phyloP scores from a whole-genome alignment of 2,888 invertebrate genomes.

The Drosophila meridiana region DNA sequence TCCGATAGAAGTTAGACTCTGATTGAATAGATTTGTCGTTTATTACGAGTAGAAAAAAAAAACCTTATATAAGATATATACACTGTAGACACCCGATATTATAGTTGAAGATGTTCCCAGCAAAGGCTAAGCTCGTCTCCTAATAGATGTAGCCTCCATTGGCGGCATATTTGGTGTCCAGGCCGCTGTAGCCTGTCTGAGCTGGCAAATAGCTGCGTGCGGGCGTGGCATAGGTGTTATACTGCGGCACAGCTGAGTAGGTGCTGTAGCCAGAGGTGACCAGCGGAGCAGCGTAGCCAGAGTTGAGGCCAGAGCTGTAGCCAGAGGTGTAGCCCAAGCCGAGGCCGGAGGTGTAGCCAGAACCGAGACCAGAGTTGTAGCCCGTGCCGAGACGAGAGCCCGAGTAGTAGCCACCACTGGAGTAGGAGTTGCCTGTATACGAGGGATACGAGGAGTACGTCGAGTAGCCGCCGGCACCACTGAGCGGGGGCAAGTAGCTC shows the following conservation, averaged over 20 bases:
- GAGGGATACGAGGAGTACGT: slow-evolving; percentile 46
- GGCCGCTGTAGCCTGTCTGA: slow-evolving; percentile 43
- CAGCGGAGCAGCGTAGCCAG: background rate
- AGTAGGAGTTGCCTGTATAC: slow-evolving; percentile 3
- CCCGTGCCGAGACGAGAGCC: background rate
- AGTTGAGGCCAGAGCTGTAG: slow-evolving; percentile 35
- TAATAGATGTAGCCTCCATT: slow-evolving; percentile 81
- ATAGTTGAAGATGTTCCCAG: background rate
- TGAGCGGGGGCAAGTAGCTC: slow-evolving; percentile 73
- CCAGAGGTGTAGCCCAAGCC: slow-evolving; percentile 39
- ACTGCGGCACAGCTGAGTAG: slow-evolving; percentile 61
- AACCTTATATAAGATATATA: background rate
- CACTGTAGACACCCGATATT: background rate
- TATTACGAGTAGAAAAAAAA: background rate
- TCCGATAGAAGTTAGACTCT: background rate
- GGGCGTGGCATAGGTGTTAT: slow-evolving; percentile 56
- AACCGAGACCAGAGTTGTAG: slow-evolving; percentile 39
- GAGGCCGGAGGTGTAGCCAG: slow-evolving; percentile 13
- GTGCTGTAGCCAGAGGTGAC: slow-evolving; percentile 48
- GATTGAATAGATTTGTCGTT: background rate
- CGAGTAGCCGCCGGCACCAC: slow-evolving; percentile 47
- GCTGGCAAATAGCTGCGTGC: slow-evolving; percentile 61
- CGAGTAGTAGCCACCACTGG: background rate
- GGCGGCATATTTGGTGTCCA: slow-evolving; percentile 76
- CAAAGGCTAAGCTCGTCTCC: slow-evolving; percentile 3